phyloP scores from a whole-genome alignment of 1,140 invertebrate species.

The Druon quercuslanigerum region DNA sequence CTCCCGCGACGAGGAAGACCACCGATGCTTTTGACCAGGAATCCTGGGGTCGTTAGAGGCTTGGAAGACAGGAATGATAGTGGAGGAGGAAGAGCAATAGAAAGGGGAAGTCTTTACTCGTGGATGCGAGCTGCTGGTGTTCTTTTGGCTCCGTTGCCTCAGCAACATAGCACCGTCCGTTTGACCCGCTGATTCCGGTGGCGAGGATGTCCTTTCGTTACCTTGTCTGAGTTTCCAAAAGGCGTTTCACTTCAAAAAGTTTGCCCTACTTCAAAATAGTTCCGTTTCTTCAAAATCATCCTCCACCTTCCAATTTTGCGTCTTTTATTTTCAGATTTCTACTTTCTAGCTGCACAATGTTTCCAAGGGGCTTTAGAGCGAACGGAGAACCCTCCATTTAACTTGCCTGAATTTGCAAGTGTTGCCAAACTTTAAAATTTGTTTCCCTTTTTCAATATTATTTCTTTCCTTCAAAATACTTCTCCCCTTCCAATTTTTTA shows the following conservation, averaged over 20 bases:
- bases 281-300: not conserved
- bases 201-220: conserved; percentile 58
- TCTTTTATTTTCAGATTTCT: too few species aligned
- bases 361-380: too few species aligned
- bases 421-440: conserved; percentile 32
- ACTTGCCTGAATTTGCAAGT: not conserved
- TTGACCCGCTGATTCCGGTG: conserved; percentile 65
- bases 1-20: not conserved
- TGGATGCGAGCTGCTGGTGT: conserved; percentile 42
- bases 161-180: conserved; percentile 67
- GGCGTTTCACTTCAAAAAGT: not conserved
- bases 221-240: conserved; percentile 28
- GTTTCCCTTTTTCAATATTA: not conserved
- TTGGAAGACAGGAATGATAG: conserved; percentile 34
- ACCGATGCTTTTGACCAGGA: conserved; percentile 19
- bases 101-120: conserved; percentile 35
- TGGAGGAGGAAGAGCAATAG: not conserved
- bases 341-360: too few species aligned
- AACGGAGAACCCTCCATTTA: conserved; percentile 66
- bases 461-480: not conserved
- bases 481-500: not conserved
- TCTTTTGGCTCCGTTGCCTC: conserved; percentile 63
- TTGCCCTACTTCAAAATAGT: not conserved
- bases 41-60: conserved; percentile 44
- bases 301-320: not conserved